phyloP scores from a whole-genome alignment of 2,797 vertebrate species.

The Esox masquinongy region DNA sequence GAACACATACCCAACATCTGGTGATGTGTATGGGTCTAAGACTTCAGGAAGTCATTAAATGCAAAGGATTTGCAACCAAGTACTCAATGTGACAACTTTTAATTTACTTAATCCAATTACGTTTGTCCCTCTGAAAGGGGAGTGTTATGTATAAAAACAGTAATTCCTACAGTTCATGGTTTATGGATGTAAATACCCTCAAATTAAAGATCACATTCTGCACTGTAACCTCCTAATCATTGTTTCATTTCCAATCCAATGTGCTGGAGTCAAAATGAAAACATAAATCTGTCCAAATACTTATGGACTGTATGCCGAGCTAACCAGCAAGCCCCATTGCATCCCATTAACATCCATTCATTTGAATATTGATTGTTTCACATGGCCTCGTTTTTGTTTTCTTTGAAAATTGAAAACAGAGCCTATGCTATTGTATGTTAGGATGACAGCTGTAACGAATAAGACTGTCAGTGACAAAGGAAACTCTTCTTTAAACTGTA shows the following conservation, averaged over 20 bases:
- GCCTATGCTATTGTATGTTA: conserved; percentile 62
- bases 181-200: too few species aligned
- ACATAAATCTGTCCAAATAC: too few species aligned
- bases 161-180: too few species aligned
- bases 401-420: conserved; percentile 69
- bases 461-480: conserved; percentile 38
- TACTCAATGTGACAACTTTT: not conserved
- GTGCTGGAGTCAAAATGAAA: too few species aligned
- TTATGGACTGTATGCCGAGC: conserved; percentile 46
- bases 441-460: conserved; percentile 57
- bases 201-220: too few species aligned
- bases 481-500: conserved; percentile 42
- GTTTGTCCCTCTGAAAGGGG: too few species aligned
- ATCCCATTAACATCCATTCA: conserved; percentile 67
- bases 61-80: conserved; percentile 34
- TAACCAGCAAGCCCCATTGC: conserved; percentile 59
- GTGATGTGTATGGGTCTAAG: conserved; percentile 11
- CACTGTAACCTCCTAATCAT: too few species aligned
- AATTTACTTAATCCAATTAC: too few species aligned
- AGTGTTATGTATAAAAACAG: too few species aligned
- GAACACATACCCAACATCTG: not conserved
- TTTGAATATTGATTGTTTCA: conserved; percentile 74
- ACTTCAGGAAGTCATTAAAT: conserved; percentile 26
- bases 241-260: conserved; percentile 51
- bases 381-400: conserved; percentile 66